Percentiles rank a stretch among this genome's conserved stretches.
Conservation (phyloP, 2,797 vertebrate genomes). For the Premnoplex brunnescens region DNA sequence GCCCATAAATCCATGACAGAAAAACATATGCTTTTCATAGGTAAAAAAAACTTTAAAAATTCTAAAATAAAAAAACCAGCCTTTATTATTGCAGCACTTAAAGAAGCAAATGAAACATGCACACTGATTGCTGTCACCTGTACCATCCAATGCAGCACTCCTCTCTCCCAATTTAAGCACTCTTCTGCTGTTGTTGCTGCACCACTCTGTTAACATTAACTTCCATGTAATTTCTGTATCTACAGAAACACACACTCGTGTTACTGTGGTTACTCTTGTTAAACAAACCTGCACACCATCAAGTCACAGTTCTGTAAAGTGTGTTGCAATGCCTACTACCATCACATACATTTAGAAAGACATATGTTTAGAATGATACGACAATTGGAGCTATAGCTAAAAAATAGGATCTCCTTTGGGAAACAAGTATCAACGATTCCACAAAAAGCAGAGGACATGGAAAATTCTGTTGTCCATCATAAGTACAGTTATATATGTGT, state of each 20-base stretch:
- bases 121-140: neutral
- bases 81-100: neutral
- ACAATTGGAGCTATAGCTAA: neutral
- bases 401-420: neutral
- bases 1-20: neutral
- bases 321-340: neutral
- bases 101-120: neutral
- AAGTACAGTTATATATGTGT: rapidly evolving
- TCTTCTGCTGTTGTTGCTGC: neutral
- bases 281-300: neutral
- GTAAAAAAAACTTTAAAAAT: neutral
- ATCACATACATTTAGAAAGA: neutral
- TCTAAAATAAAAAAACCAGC: neutral
- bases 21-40: neutral
- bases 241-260: neutral
- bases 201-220: neutral
- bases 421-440: neutral
- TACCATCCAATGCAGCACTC: neutral
- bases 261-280: neutral
- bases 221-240: neutral
- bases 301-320: neutral
- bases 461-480: neutral
- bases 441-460: neutral
- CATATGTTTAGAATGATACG: neutral
- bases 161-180: neutral